These are phyloP conservation scores for Gallinago nigripennis DNA, from an alignment of 2,797 vertebrate genomes.

Conservation along the genomic window DNA sequence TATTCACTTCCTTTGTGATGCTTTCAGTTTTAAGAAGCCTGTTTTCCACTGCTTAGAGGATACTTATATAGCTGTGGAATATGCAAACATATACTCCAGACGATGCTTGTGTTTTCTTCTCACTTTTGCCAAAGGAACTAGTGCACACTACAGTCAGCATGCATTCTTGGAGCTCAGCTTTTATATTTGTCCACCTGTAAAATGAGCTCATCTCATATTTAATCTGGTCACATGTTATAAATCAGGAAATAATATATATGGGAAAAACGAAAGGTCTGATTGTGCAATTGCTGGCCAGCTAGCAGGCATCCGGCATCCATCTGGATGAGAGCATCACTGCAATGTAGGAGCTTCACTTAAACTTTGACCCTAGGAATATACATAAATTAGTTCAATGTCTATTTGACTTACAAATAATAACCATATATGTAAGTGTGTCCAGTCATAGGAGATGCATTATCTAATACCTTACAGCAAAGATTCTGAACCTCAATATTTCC, in stretches of 20 bases:
- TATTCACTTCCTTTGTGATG: background rate
- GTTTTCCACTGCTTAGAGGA: background rate
- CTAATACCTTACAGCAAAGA: background rate
- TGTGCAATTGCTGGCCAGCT: background rate
- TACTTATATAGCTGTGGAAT: background rate
- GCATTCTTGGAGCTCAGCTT: background rate
- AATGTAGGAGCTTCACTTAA: background rate
- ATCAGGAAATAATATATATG: background rate
- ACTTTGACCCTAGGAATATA: background rate
- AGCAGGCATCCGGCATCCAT: background rate
- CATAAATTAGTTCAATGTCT: background rate
- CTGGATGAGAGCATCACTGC: background rate
- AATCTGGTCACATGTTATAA: background rate
- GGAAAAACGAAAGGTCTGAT: background rate
- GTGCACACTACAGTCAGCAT: background rate
- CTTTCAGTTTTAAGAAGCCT: background rate
- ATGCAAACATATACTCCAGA: background rate
- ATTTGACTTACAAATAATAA: background rate
- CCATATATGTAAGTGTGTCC: accelerated
- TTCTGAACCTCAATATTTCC: background rate
- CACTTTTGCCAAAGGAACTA: background rate
- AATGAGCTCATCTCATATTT: background rate
- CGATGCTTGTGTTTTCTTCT: background rate
- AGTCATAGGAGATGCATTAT: background rate
- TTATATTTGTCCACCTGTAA: background rate